A percentile compares a stretch with the other conserved stretches of the same genome.
Evolutionary conservation across 2,797 vertebrate genomes (phyloP).

Genomic region (Sebastes oblongus): DNA sequence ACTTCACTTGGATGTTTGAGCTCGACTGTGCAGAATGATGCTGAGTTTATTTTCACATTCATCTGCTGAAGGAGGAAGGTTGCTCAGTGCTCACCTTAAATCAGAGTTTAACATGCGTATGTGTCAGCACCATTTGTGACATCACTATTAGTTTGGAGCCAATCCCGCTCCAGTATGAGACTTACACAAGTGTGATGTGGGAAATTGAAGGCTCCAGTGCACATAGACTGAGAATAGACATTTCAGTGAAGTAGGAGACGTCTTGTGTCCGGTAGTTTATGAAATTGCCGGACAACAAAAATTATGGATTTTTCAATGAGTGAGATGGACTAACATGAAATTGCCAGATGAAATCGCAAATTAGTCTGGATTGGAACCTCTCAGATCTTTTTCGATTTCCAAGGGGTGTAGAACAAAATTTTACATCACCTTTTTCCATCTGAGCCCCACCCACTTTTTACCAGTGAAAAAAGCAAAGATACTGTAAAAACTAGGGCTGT

Average conservation of each 20-base stretch:
- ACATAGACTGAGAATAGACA: neutral
- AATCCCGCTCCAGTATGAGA: neutral
- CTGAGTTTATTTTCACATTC: slow-evolving; percentile 1
- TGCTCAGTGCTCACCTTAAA: neutral
- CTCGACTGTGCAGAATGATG: neutral
- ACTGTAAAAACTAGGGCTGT: too few relatives aligned
- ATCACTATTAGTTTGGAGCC: neutral
- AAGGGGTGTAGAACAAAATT: neutral
- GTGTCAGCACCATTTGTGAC: neutral
- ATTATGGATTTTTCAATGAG: neutral
- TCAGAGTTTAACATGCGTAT: neutral
- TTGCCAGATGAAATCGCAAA: neutral
- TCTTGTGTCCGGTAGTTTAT: neutral
- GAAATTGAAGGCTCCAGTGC: neutral
- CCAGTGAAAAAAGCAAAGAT: too few relatives aligned
- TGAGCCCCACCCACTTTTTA: too few relatives aligned
- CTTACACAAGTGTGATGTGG: neutral
- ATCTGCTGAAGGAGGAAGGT: neutral
- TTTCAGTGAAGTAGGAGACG: neutral
- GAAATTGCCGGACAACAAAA: neutral
- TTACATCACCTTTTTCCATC: too few relatives aligned
- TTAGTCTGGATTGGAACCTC: neutral
- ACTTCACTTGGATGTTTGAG: neutral
- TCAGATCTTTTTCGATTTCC: neutral
- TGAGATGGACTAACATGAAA: neutral